A percentile compares a stretch with the other conserved stretches of the same genome.
phyloP scores from a whole-genome alignment of 2,888 invertebrate species.

The Acronicta alni region DNA sequence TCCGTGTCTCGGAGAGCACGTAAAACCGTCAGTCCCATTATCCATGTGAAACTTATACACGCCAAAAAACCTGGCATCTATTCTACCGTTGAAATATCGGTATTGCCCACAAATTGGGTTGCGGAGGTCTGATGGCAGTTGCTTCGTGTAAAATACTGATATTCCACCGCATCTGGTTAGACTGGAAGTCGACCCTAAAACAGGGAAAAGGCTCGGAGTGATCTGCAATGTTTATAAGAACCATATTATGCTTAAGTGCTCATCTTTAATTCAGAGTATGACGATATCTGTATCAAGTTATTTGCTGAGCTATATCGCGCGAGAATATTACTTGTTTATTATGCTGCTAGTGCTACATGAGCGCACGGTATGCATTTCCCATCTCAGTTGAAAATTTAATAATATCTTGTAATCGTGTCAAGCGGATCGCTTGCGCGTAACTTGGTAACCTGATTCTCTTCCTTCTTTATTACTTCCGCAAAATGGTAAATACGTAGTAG shows the following conservation, averaged over 20 bases:
- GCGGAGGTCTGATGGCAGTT: too few relatives aligned
- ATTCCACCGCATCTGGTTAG: too few relatives aligned
- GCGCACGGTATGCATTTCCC: not conserved
- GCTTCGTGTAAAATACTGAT: too few relatives aligned
- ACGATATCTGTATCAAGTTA: not conserved
- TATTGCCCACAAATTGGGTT: too few relatives aligned
- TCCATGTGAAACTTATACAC: too few relatives aligned
- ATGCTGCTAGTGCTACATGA: not conserved
- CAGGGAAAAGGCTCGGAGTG: too few relatives aligned
- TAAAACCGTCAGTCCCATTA: too few relatives aligned
- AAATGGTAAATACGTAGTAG: constrained; percentile 7
- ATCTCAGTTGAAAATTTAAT: constrained; percentile 33
- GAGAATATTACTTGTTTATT: not conserved
- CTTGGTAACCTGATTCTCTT: constrained; percentile 25
- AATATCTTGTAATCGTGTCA: constrained; percentile 18
- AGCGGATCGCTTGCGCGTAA: constrained; percentile 15
- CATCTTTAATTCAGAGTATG: not conserved
- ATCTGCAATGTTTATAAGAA: too few relatives aligned
- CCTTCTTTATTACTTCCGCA: constrained; percentile 27
- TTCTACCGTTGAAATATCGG: too few relatives aligned
- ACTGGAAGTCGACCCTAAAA: too few relatives aligned
- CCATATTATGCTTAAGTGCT: not conserved
- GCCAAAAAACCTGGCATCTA: too few relatives aligned
- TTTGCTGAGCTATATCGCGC: not conserved
- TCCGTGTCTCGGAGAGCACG: too few relatives aligned